Conservation (phyloP, 1,140 invertebrate genomes). For the Trinorchestia longiramus region DNA sequence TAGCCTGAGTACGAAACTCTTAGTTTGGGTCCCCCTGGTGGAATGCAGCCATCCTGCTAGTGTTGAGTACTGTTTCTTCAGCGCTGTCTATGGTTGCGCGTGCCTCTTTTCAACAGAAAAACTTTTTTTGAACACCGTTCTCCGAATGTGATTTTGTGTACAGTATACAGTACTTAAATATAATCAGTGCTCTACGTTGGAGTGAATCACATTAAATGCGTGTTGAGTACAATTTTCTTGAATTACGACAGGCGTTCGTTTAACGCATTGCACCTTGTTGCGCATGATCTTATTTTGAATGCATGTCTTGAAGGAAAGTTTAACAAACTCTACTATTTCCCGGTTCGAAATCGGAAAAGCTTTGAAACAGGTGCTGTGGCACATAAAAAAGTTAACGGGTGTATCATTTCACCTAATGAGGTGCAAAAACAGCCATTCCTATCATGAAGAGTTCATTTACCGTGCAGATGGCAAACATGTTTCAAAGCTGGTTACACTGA, state of each 20-base stretch:
- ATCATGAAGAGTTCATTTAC: not conserved
- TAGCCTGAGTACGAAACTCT: not conserved
- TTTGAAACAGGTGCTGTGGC: not conserved
- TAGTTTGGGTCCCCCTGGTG: not conserved
- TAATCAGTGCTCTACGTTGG: not conserved
- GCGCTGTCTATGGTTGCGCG: not conserved
- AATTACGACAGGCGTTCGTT: not conserved
- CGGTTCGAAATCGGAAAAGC: not conserved
- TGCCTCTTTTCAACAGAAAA: not conserved
- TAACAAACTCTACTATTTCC: not conserved
- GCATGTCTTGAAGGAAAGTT: not conserved
- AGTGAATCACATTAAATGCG: not conserved
- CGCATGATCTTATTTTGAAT: not conserved
- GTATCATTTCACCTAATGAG: not conserved
- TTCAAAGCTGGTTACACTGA: not conserved
- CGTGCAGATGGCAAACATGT: not conserved
- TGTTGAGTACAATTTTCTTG: not conserved
- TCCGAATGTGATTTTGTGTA: not conserved
- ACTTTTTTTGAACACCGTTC: not conserved
- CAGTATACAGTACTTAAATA: not conserved
- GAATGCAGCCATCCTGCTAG: not conserved
- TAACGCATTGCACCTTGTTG: not conserved
- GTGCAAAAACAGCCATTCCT: too few relatives aligned
- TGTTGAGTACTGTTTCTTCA: not conserved
- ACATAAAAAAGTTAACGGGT: not conserved